Conservation (phyloP, 2,113 vertebrate genomes). For the Glaucidium brasilianum region DNA sequence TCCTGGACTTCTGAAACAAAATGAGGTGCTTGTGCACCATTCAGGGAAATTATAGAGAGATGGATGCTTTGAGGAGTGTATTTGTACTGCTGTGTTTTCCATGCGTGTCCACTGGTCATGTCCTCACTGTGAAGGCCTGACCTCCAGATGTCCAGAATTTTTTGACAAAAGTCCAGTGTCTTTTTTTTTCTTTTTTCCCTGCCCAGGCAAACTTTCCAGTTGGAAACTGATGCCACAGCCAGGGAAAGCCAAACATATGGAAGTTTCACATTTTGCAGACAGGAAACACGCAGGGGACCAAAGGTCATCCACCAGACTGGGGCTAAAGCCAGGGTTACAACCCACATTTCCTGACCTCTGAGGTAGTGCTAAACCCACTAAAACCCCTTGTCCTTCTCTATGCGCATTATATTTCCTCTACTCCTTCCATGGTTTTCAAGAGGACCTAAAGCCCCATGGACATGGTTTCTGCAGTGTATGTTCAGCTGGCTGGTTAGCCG, state of each 20-base stretch:
- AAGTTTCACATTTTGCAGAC: slow-evolving; percentile 55
- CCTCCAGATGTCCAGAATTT: slow-evolving; percentile 35
- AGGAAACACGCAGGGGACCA: slow-evolving; percentile 33
- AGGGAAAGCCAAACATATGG: slow-evolving; percentile 60
- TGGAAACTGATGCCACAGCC: slow-evolving; percentile 58
- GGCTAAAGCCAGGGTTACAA: slow-evolving; percentile 34
- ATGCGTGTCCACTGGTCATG: not conserved
- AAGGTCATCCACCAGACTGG: slow-evolving; percentile 51
- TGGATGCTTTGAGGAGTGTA: not conserved
- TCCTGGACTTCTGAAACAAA: not conserved
- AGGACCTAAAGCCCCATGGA: slow-evolving; percentile 13
- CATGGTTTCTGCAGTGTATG: not conserved
- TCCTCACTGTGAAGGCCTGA: not conserved
- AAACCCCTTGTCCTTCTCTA: not conserved
- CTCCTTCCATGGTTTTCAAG: not conserved
- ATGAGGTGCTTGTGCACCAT: not conserved
- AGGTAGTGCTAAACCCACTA: not conserved
- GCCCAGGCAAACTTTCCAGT: slow-evolving; percentile 47
- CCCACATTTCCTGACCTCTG: slow-evolving; percentile 55
- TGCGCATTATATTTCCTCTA: not conserved
- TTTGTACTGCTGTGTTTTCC: not conserved
- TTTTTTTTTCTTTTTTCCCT: not conserved
- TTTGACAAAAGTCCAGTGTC: slow-evolving; percentile 38
- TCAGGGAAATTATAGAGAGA: not conserved
- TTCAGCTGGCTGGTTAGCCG: slow-evolving; percentile 14